Evolutionary conservation across 2,888 invertebrate genomes (phyloP).

Genomic region (Heteromyza rotundicornis): DNA sequence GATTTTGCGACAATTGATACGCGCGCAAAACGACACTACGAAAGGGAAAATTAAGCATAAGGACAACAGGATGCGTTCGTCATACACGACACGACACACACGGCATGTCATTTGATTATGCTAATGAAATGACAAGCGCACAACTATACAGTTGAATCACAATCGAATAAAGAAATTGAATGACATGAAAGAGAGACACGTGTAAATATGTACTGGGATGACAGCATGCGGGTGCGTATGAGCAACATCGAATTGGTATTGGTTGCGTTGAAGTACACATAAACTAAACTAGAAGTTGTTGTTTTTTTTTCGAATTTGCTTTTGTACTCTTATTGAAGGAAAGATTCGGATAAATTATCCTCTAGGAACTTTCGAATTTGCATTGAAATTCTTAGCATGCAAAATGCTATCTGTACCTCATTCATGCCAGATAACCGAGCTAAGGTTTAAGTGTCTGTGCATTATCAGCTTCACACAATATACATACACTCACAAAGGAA

Average conservation of each 20-base stretch:
- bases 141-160: too few relatives aligned
- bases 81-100: constrained; percentile 36
- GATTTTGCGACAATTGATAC: constrained; percentile 42
- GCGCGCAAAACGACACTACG: background rate
- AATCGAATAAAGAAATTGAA: too few relatives aligned
- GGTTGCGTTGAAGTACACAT: too few relatives aligned
- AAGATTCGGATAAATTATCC: too few relatives aligned
- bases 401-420: background rate
- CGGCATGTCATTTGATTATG: constrained; percentile 51
- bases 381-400: background rate
- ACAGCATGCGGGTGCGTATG: background rate
- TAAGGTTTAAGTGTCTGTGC: background rate
- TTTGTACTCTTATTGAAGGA: too few relatives aligned
- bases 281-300: too few relatives aligned
- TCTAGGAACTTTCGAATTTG: too few relatives aligned
- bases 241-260: background rate
- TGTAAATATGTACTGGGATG: too few relatives aligned
- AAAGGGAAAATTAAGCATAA: constrained; percentile 1
- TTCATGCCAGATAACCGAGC: background rate
- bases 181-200: too few relatives aligned
- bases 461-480: too few relatives aligned
- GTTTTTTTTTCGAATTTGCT: too few relatives aligned
- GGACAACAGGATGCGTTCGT: constrained; percentile 16
- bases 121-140: constrained; percentile 44
- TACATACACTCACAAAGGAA: background rate